phyloP scores from a whole-genome alignment of 2,797 vertebrate genomes.

The Neosilurus hyrtlii region DNA sequence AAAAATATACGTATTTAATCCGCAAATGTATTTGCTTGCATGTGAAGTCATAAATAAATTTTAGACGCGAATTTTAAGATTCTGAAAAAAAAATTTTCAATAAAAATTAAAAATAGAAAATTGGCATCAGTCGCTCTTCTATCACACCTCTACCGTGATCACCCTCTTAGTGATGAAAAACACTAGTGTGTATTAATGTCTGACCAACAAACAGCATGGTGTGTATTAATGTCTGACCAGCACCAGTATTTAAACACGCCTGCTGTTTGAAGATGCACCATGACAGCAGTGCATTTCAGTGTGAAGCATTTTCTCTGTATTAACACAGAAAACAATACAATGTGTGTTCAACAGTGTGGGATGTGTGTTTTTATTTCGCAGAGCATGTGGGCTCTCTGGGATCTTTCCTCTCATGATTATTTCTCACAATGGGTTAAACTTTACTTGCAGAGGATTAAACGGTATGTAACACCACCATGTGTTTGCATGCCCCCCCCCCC shows the following conservation, averaged over 20 bases:
- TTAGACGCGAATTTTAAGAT: no score
- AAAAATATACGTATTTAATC: no score
- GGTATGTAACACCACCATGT: slow-evolving; percentile 44
- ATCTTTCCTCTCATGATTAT: slow-evolving; percentile 67
- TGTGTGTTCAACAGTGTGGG: not conserved
- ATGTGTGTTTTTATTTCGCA: slow-evolving; percentile 38
- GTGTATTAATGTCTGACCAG: not conserved
- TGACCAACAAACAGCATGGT: not conserved
- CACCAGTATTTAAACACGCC: not conserved
- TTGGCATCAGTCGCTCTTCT: no score
- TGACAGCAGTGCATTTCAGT: not conserved
- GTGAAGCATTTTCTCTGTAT: not conserved
- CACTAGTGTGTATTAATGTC: not conserved
- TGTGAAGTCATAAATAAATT: no score
- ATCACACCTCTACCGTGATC: no score
- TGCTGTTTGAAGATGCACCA: not conserved
- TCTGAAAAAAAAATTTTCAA: no score
- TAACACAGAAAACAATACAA: not conserved
- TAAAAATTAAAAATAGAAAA: no score
- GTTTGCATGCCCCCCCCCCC: not conserved
- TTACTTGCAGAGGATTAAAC: slow-evolving; percentile 71
- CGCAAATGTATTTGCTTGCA: no score
- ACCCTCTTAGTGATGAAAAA: not conserved
- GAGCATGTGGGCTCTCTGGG: slow-evolving; percentile 75
- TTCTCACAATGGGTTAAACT: slow-evolving; percentile 74